Base-by-base conservation (phyloP, 2,113 vertebrate genomes). In the Vimba vimba region DNA sequence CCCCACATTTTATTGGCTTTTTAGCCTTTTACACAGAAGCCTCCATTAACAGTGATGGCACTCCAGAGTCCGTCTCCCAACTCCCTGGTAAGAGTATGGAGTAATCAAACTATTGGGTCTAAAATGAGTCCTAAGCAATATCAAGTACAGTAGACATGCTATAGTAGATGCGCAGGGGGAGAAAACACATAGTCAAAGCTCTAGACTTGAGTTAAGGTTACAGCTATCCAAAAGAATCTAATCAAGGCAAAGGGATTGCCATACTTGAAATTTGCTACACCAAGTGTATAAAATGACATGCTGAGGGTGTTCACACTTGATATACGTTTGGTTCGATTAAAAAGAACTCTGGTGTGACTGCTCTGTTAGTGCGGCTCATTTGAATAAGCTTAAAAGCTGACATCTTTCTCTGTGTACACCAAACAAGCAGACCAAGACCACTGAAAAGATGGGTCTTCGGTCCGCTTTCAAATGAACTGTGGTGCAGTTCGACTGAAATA, bases 41-140 rank as follows among this genome's bases (percentile, higher is more conserved):
- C 93, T 93, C 94, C 95, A 95, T 94, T 96, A 95, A 96, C 95
- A 95, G 92, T 95, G 95, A 95, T 94, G 93, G 87, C 91, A 91
- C 93, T 95, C 94, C 95, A 95, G 95, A 95, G 93, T 86, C 77
- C 91, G 91, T 93, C 92, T 91, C 93, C 94, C 93, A 94, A 93
- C 94, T 92, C 92, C 94, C 94, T 94, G 94, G 93, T 91, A 90
- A 90, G 91, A 93, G 86, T 91, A 92, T 89, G 90, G 86, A 95
- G 43, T 88, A 84, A 85, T 86, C 83, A 87, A 84, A 43, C 59
- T 78, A 86, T 88, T 62, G 86, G 79, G 80, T 85, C 79, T 86
- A 86, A 85, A 86, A 86, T 80, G 71, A 86, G 77, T 88, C 75
- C 69, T 76, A 79, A 77, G 71, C 71, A 82, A 82, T 57, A 83